Conservation (phyloP, 2,888 invertebrate genomes). For the Metellina segmentata region DNA sequence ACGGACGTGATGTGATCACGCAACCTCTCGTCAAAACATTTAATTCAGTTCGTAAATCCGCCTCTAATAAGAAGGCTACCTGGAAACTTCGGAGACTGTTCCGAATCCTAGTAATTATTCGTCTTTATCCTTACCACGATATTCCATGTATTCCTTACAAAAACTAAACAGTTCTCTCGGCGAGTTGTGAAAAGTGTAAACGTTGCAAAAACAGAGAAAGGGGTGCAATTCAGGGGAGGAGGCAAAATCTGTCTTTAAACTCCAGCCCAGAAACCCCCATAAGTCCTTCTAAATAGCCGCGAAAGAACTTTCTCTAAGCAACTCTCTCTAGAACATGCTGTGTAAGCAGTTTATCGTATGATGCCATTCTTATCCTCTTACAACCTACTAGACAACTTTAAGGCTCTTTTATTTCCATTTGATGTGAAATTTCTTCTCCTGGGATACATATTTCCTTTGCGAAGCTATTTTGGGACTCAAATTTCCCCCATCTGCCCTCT, state of each 20-base stretch:
- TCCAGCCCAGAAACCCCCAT: constrained; percentile 8
- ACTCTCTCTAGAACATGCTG: constrained; percentile 3
- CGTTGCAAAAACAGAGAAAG: not conserved
- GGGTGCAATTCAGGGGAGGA: not conserved
- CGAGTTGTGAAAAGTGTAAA: not conserved
- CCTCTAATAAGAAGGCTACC: too few relatives aligned
- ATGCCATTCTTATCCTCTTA: constrained; percentile 19
- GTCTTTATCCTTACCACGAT: too few relatives aligned
- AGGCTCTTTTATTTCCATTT: constrained; percentile 34
- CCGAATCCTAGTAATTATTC: too few relatives aligned
- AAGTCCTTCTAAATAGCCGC: constrained; percentile 17
- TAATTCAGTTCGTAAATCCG: too few relatives aligned
- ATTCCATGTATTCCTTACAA: too few relatives aligned
- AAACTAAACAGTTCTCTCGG: not conserved
- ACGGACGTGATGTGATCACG: too few relatives aligned
- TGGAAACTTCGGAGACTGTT: too few relatives aligned
- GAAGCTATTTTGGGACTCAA: constrained; percentile 6
- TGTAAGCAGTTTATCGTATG: constrained; percentile 26
- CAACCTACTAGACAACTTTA: constrained; percentile 6
- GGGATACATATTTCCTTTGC: constrained; percentile 16
- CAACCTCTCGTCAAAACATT: too few relatives aligned
- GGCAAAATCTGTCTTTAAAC: constrained; percentile 1
- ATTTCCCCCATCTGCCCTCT: not conserved
- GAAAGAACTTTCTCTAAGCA: constrained; percentile 27
- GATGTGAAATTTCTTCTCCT: constrained; percentile 28